A percentile compares a stretch with the other conserved stretches of the same genome.
Evolutionary conservation across 2,797 vertebrate species (phyloP).

Genomic region (Sphaeramia orbicularis): DNA sequence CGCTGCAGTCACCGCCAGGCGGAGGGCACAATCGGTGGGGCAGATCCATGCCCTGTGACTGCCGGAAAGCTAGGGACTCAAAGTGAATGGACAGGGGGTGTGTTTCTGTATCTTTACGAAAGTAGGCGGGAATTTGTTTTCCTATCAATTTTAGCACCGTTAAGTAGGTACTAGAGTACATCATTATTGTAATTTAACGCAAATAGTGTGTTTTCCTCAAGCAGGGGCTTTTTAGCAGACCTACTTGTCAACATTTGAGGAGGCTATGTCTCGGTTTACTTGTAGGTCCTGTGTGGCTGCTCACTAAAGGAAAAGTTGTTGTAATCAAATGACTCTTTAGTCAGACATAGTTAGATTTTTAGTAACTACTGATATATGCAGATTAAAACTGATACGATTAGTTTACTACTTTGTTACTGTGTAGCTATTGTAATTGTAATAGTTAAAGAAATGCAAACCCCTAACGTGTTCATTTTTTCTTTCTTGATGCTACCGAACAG

Average conservation of each 20-base stretch:
- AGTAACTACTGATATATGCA: too few relatives aligned
- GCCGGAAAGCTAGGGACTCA: constrained; percentile 46
- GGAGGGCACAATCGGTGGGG: constrained; percentile 21
- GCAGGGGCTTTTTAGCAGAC: not conserved
- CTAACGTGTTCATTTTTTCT: not conserved
- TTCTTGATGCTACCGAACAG: constrained; percentile 34
- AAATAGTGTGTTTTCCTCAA: constrained; percentile 12
- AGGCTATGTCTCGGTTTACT: constrained; percentile 3
- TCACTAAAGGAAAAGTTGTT: not conserved
- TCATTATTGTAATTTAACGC: not conserved
- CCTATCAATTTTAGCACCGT: constrained; percentile 17
- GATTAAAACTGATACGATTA: not conserved
- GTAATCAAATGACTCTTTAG: not conserved
- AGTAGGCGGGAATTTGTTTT: constrained; percentile 84
- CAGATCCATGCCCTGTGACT: constrained; percentile 7
- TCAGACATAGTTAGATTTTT: too few relatives aligned
- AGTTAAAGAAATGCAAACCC: not conserved
- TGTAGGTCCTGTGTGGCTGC: not conserved
- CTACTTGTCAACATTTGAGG: constrained; percentile 7
- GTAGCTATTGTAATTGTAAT: not conserved
- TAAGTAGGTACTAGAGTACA: not conserved
- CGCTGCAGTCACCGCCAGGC: constrained; percentile 19
- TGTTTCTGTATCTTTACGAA: constrained; percentile 84
- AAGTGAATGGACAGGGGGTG: constrained; percentile 81
- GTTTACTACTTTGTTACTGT: not conserved